These are phyloP conservation scores for Rhabdophis nuchalis DNA, from an alignment of 2,797 vertebrate genomes.

Conservation along the genomic window DNA sequence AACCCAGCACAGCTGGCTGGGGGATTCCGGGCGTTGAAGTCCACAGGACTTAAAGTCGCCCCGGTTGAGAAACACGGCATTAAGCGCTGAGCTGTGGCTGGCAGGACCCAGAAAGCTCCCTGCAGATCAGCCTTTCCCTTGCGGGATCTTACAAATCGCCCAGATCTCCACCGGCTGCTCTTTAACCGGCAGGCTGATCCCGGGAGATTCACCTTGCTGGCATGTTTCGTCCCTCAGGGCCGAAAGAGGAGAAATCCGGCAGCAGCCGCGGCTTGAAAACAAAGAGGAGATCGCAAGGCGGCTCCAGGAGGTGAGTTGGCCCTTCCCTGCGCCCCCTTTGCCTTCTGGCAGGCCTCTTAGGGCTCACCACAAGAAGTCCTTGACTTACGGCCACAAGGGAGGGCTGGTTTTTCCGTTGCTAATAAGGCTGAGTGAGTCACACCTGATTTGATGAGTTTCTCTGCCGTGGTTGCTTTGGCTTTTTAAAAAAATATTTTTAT, in stretches of 20 bases:
- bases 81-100: background rate
- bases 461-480: background rate
- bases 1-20: no score
- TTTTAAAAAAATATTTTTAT: no score
- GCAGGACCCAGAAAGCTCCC: background rate
- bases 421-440: background rate
- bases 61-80: no score
- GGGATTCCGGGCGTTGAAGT: no score
- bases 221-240: conserved; percentile 35
- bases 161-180: background rate
- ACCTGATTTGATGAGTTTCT: background rate
- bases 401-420: background rate
- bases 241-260: background rate
- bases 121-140: background rate
- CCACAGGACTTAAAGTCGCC: no score
- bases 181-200: background rate
- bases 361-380: background rate
- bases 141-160: background rate
- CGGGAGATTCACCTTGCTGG: background rate
- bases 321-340: background rate
- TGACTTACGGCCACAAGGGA: background rate
- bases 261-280: background rate
- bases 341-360: background rate
- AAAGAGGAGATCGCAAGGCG: background rate
- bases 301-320: background rate